Conservation (phyloP, 92 coral and sea anemone genomes). For the Umimayanthus kanabou region DNA sequence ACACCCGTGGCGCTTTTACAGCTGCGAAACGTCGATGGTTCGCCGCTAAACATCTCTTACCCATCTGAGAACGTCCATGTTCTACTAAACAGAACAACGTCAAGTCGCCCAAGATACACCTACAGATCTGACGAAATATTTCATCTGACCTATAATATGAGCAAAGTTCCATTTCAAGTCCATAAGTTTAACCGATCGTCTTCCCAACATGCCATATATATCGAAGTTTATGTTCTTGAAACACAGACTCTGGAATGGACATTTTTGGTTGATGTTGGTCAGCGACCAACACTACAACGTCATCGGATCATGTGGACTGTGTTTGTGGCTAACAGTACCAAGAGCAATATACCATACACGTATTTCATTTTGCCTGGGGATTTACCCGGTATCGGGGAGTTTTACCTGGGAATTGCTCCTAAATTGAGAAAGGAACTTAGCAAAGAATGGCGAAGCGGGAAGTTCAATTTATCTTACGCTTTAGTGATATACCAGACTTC, state of each 20-base stretch:
- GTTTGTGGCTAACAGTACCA: slow-evolving; percentile 39
- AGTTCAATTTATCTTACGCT: slow-evolving; percentile 64
- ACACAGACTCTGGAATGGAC: slow-evolving; percentile 52
- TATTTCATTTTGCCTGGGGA: slow-evolving; percentile 25
- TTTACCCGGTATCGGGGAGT: slow-evolving; percentile 32
- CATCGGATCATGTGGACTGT: slow-evolving; percentile 55
- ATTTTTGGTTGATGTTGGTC: slow-evolving; percentile 51
- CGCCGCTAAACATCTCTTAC: slow-evolving; percentile 42
- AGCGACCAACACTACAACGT: slow-evolving; percentile 35
- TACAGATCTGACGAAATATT: background rate
- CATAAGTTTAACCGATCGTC: slow-evolving; percentile 54
- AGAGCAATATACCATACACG: slow-evolving; percentile 2
- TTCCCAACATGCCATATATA: slow-evolving; percentile 52
- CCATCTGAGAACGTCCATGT: slow-evolving; percentile 50
- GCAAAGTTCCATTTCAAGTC: slow-evolving; percentile 38
- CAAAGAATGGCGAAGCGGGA: slow-evolving; percentile 20
- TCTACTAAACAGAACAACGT: slow-evolving; percentile 10
- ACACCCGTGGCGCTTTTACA: slow-evolving; percentile 58
- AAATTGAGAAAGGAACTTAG: slow-evolving; percentile 24
- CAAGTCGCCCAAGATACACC: background rate
- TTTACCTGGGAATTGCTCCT: slow-evolving; percentile 42
- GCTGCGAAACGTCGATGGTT: slow-evolving; percentile 54
- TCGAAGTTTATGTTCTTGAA: slow-evolving; percentile 52
- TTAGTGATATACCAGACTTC: slow-evolving; percentile 69
- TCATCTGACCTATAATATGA: slow-evolving; percentile 11